Evolutionary conservation across 2,113 vertebrate species (phyloP), one percentile per base, ranked within the genome.

Genomic region (Actenoides lindsayi): DNA sequence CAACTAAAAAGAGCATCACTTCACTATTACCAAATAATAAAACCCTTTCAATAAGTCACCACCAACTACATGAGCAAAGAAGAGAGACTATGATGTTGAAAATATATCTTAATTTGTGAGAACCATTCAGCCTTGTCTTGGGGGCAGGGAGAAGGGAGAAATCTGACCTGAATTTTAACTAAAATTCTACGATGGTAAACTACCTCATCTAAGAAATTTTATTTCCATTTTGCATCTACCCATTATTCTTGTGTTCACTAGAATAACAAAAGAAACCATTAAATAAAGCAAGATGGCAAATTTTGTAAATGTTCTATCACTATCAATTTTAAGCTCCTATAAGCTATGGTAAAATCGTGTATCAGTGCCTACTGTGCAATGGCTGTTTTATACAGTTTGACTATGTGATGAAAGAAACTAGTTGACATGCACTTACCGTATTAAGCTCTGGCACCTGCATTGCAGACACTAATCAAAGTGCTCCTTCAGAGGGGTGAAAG

Each of bases 381-480:
- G 77, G 69, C 57, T 92, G 67, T 85, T 94, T 97, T 75, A 74
- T 94, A 74, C 79, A 83, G 50, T 96, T 85, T 96, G 95, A 93
- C 59, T 95, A 78, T 95, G 75, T 78, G 90, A 95, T 90, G 91
- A 95, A 94, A 95, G 90, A 67, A 97, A 75, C 95, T 98, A 95
- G 96, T 98, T 98, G 98, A 97, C 95, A 98, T 98, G 96, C 97
- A 97, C 95, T 96, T 97, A 96, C 85, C 4, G n/a, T 96, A 93
- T 96, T 93, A 95, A 97, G 95, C 92, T 96, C 95, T 80, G 63
- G 92, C 97, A 98, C 97, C 98, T 98, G 97, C 93, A 98, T 70
- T 95, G 90, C 96, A 97, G 95, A 93, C 92, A 93, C 97, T 98
- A 97, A 98, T 98, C 98, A 98, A 98, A 98, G 95, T 96, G 96